phyloP scores from a whole-genome alignment of 2,113 vertebrate species.

The Empidonax alnorum region DNA sequence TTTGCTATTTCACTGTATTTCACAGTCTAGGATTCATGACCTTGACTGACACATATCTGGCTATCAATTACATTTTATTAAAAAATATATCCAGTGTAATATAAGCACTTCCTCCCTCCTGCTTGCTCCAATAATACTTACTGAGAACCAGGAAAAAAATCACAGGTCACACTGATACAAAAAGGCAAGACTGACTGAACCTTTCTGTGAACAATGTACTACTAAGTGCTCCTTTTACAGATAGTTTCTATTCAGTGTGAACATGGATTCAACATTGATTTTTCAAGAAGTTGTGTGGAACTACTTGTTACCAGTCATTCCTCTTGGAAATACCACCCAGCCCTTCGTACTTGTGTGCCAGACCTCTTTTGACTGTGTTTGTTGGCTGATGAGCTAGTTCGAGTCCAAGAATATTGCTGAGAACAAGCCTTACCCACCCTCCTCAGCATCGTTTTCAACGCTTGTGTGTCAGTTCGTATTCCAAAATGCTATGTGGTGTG shows the following conservation, averaged over 20 bases:
- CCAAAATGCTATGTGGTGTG: background rate
- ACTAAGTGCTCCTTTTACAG: background rate
- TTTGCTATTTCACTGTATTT: slow-evolving; percentile 19
- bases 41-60: background rate
- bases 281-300: background rate
- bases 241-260: background rate
- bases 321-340: background rate
- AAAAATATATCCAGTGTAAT: background rate
- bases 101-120: background rate
- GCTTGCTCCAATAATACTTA: background rate
- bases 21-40: background rate
- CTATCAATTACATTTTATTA: slow-evolving; percentile 7
- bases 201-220: background rate
- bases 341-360: background rate
- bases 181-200: background rate
- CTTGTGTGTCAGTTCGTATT: background rate
- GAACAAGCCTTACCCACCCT: background rate
- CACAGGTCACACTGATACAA: background rate
- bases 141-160: background rate
- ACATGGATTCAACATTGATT: background rate
- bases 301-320: background rate
- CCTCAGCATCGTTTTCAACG: background rate
- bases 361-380: background rate
- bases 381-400: background rate
- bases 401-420: background rate